A percentile compares a stretch with the other conserved stretches of the same genome.
Conservation (phyloP, 2,888 invertebrate genomes). For the Nemapogon koenigi region DNA sequence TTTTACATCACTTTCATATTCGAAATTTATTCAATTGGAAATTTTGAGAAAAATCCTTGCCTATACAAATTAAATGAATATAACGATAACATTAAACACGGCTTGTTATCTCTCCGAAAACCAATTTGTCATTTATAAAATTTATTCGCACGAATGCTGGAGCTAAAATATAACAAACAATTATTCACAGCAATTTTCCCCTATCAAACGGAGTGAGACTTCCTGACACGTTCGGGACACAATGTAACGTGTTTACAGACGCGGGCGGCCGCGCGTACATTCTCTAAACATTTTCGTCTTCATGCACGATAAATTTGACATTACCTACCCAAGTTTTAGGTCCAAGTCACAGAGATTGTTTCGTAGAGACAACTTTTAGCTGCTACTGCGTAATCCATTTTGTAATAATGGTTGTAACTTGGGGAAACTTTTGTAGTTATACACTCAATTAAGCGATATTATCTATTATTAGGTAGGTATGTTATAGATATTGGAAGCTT, state of each 20-base stretch:
- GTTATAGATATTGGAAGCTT: no score
- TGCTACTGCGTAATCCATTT: neutral
- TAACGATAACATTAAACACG: neutral
- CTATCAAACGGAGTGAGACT: constrained; percentile 27
- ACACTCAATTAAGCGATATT: neutral
- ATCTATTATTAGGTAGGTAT: no score
- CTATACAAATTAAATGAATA: neutral
- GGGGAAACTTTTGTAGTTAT: neutral
- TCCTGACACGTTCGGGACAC: constrained; percentile 33
- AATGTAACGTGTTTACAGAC: constrained; percentile 49
- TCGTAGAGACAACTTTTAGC: constrained; percentile 1
- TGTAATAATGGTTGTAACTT: neutral
- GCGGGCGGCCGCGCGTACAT: constrained; percentile 28
- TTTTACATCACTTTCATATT: no score
- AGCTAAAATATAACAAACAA: constrained; percentile 28
- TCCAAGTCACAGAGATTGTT: constrained; percentile 7
- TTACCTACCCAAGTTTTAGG: constrained; percentile 13
- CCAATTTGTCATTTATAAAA: constrained; percentile 9
- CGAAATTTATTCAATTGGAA: no score
- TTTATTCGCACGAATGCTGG: constrained; percentile 8
- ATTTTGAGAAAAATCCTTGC: no score
- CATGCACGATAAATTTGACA: constrained; percentile 26
- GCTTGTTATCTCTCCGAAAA: constrained; percentile 5
- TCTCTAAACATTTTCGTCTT: constrained; percentile 26
- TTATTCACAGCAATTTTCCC: constrained; percentile 26